A percentile compares a stretch with the other conserved stretches of the same genome.
These are phyloP conservation scores for Listronotus bonariensis DNA, from an alignment of 1,140 invertebrate species.

Conservation along the genomic window DNA sequence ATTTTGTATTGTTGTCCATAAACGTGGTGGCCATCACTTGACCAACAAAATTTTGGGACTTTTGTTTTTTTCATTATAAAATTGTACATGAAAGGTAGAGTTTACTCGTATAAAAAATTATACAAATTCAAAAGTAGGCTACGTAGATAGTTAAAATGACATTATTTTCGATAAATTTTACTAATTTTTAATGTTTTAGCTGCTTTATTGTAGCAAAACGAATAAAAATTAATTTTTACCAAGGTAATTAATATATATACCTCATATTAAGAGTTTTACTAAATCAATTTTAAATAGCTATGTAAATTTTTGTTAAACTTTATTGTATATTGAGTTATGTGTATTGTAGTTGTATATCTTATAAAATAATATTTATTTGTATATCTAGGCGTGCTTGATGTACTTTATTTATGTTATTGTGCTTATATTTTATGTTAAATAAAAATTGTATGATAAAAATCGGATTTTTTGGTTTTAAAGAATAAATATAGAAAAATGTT, in stretches of 20 bases:
- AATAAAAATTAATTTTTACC: neutral
- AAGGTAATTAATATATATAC: neutral
- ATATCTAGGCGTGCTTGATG: neutral
- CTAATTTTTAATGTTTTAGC: neutral
- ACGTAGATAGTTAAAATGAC: too few relatives aligned
- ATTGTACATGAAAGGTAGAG: too few relatives aligned
- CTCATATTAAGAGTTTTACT: neutral
- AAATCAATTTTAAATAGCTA: neutral
- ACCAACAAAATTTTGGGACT: too few relatives aligned
- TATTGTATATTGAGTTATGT: neutral
- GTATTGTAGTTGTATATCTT: conserved; percentile 7
- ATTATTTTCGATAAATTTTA: too few relatives aligned
- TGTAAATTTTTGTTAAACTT: conserved; percentile 6
- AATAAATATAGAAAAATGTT: too few relatives aligned
- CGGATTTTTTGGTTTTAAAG: too few relatives aligned
- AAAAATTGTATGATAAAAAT: too few relatives aligned
- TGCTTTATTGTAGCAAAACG: neutral
- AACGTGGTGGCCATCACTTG: too few relatives aligned
- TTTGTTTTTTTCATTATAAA: too few relatives aligned
- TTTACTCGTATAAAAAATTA: too few relatives aligned
- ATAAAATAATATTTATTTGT: conserved; percentile 9
- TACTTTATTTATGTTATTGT: conserved; percentile 3
- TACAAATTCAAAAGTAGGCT: too few relatives aligned
- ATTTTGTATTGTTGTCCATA: too few relatives aligned
- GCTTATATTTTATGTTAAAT: conserved; percentile 1